Evolutionary conservation across 2,888 invertebrate species (phyloP), one percentile per base, ranked within the genome.

Genomic region (Drosophila demipolita): DNA sequence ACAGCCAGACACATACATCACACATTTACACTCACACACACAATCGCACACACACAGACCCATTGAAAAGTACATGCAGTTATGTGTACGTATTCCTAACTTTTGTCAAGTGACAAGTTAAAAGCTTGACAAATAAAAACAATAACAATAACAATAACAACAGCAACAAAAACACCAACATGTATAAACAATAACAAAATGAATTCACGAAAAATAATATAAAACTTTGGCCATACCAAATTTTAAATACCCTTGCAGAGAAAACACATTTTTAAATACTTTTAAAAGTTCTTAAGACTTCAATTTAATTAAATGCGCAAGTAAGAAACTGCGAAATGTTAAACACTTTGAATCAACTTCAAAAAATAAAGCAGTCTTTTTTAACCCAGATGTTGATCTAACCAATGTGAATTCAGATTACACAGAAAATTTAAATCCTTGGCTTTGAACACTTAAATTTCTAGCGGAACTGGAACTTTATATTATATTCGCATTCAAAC

Each of bases 121-220:
- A 80, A 66, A 76, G 78, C 76, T 80, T 80, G 59, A 61, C 76
- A 78, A 75, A 80, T 60, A 78, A 48, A 29, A 67, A 73, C 62
- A 78, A 69, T 45, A 64, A 64, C 53, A 76, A 49, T 52, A 65
- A 63, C 11, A 26, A 17, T 4, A 49, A 5, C 9, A 23, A 29
- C 40, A 62, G 54, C 55, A 76, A 66, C 50, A 6, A 42, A 42
- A 42, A 42, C 42, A 45, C 20, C 45, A 23, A 8, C 45, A 68
- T 50, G 9, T 45, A 52, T 38, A 59, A 72, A 63, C 59, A 62
- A 73, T 53, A 69, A 61, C 52, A 69, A 55, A 36, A 26, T 40
- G 33, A 57, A 66, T 54, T 32, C 20, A 17, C 23, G 2, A 15
- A 23, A 15, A 23, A 11, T 20, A 23, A 12, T 26, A 20, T n/a